These are phyloP conservation scores for Perodicticus potto DNA, from an alignment of 2,797 vertebrate genomes.

Conservation along the genomic window DNA sequence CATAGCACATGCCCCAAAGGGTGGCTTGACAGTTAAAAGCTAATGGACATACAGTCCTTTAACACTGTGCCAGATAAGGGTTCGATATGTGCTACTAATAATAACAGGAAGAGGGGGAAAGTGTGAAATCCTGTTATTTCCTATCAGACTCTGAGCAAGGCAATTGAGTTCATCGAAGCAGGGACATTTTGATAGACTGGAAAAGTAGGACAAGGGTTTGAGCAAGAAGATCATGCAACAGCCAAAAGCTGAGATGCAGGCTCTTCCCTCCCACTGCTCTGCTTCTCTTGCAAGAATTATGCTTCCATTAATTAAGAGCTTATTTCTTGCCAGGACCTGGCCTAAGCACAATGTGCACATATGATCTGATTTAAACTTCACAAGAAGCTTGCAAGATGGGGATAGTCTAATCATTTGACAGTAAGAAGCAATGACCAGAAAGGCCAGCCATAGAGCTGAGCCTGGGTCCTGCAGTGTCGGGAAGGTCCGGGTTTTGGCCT, in stretches of 20 bases:
- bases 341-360: neutral
- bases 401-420: neutral
- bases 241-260: neutral
- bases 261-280: neutral
- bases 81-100: neutral
- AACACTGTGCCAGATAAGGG: neutral
- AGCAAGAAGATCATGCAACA: neutral
- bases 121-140: neutral
- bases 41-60: accelerated
- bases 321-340: neutral
- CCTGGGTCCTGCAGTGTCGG: neutral
- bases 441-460: neutral
- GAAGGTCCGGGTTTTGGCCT: neutral
- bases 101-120: neutral
- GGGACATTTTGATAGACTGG: neutral
- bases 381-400: neutral
- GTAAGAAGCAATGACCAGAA: neutral
- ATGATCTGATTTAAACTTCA: neutral
- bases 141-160: neutral
- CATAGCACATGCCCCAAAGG: neutral
- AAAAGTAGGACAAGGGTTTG: constrained; percentile 51
- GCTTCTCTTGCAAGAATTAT: neutral
- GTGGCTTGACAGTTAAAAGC: neutral
- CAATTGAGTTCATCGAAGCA: neutral
- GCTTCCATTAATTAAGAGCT: neutral